Evolutionary conservation across 2,888 invertebrate genomes (phyloP).

Genomic region (Strigamia maritima): DNA sequence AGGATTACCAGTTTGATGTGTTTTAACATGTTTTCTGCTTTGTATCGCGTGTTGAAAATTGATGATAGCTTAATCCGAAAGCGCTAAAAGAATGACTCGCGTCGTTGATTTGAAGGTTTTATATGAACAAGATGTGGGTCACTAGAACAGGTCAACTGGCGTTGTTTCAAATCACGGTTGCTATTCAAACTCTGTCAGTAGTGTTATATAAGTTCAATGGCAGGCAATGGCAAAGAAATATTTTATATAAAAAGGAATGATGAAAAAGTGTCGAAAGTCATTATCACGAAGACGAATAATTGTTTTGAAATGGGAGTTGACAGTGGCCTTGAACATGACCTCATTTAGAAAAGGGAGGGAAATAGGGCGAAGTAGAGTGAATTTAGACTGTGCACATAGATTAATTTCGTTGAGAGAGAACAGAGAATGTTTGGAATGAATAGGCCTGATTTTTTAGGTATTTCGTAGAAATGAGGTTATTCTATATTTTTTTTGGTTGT

Average conservation of each 20-base stretch:
- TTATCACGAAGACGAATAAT: background rate
- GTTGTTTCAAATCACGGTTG: background rate
- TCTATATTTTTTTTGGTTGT: background rate
- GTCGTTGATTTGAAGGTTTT: constrained; percentile 1
- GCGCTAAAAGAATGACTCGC: constrained; percentile 23
- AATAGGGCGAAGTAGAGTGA: constrained; percentile 15
- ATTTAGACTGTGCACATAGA: background rate
- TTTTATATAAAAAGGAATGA: background rate
- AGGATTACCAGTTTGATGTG: background rate
- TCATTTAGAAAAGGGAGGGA: background rate
- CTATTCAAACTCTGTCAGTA: background rate
- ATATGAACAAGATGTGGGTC: constrained; percentile 11
- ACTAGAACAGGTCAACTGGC: constrained; percentile 18
- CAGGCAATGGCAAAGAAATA: background rate
- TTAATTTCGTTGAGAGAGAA: constrained; percentile 25
- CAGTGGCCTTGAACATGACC: constrained; percentile 13
- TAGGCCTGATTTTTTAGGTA: background rate
- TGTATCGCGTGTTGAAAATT: background rate
- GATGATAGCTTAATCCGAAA: constrained; percentile 12
- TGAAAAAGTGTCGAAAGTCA: constrained; percentile 16
- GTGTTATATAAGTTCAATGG: background rate
- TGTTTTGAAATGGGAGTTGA: background rate
- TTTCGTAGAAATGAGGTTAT: background rate
- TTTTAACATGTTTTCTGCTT: background rate
- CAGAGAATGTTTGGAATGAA: constrained; percentile 28